phyloP scores from a whole-genome alignment of 2,797 vertebrate genomes.

The Cheirogaleus major region DNA sequence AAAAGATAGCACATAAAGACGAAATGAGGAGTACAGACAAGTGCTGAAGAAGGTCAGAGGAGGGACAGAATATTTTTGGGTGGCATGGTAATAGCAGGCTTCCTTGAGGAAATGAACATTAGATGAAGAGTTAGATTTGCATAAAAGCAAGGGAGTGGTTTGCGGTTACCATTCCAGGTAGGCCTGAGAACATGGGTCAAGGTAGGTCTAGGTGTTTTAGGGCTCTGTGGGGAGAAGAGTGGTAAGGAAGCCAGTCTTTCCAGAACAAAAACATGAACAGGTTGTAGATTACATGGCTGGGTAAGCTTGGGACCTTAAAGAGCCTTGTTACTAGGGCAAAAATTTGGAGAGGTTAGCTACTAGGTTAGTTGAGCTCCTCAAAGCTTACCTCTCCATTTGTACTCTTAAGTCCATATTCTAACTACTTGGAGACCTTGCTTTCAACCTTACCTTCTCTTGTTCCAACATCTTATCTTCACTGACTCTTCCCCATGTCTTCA shows the following conservation, averaged over 20 bases:
- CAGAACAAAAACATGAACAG: neutral
- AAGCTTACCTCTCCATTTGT: neutral
- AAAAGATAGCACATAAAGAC: slow-evolving; percentile 47
- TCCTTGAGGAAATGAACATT: neutral
- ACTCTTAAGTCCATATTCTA: neutral
- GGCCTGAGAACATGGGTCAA: neutral
- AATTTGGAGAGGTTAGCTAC: neutral
- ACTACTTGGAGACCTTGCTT: neutral
- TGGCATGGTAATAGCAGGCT: neutral
- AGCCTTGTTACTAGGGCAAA: neutral
- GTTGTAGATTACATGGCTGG: neutral
- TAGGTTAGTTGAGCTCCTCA: neutral
- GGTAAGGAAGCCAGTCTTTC: neutral
- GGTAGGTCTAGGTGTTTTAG: neutral
- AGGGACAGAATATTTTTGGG: neutral
- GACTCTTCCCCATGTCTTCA: neutral
- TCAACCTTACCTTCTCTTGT: neutral
- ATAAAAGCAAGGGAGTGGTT: neutral
- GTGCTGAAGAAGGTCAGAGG: slow-evolving; percentile 36
- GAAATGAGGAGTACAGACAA: slow-evolving; percentile 45
- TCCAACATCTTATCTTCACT: neutral
- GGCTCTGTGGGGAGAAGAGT: neutral
- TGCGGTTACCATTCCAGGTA: neutral
- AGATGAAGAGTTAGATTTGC: neutral
- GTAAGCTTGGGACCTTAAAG: neutral